Evolutionary conservation across 53 echinoderm and acorn worm genomes (phyloP).

Genomic region (Stichopus horrens): DNA sequence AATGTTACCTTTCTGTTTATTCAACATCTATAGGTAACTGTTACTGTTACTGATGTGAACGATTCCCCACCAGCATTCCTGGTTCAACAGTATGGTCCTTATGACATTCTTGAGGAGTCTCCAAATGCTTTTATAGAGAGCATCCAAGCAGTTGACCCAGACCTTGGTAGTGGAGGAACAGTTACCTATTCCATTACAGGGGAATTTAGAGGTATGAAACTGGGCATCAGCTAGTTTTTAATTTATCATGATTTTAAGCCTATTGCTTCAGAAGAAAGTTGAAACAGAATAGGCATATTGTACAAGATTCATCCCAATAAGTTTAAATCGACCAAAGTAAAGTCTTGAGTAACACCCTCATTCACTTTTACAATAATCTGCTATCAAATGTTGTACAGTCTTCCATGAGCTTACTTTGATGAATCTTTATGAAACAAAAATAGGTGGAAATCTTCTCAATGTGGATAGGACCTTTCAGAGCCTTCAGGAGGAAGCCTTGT

Average conservation of each 20-base stretch:
- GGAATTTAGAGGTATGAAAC: slow-evolving; percentile 61
- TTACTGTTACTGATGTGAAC: slow-evolving; percentile 78
- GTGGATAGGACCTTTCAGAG: no score
- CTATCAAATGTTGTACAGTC: no score
- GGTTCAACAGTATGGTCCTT: slow-evolving; percentile 66
- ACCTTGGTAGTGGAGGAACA: slow-evolving; percentile 56
- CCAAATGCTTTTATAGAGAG: slow-evolving; percentile 67
- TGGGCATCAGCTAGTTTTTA: background rate
- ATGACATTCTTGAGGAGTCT: slow-evolving; percentile 69
- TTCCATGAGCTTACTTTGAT: no score
- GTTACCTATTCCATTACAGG: slow-evolving; percentile 74
- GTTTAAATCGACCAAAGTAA: background rate
- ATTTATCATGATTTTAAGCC: no score
- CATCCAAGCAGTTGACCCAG: slow-evolving; percentile 76
- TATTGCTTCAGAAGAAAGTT: no score
- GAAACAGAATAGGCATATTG: no score
- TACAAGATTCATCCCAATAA: no score
- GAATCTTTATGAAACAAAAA: no score
- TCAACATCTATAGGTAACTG: slow-evolving; percentile 58
- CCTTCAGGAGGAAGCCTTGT: no score
- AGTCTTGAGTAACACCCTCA: background rate
- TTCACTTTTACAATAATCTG: no score
- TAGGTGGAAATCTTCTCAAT: no score
- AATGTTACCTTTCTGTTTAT: background rate
- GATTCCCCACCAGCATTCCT: slow-evolving; percentile 74